Evolutionary conservation across 2,113 vertebrate species (phyloP).

Genomic region (Hippocampus abdominalis): DNA sequence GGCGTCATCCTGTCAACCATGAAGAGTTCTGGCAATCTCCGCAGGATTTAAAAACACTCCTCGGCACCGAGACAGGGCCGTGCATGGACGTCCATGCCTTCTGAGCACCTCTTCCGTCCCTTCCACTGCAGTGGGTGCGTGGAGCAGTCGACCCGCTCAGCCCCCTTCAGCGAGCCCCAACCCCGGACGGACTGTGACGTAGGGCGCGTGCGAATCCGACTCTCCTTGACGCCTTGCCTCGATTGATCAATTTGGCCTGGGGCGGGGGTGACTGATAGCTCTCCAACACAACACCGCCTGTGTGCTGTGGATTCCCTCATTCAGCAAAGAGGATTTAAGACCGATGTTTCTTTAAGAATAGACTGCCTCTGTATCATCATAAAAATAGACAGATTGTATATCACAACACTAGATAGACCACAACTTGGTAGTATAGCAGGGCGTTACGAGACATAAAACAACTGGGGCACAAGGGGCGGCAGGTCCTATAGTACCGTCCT

Average conservation of each 20-base stretch:
- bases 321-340: background rate
- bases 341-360: background rate
- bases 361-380: background rate
- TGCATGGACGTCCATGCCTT: slow-evolving; percentile 33
- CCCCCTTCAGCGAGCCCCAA: slow-evolving; percentile 30
- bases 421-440: too few species aligned
- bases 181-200: slow-evolving; percentile 36
- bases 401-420: too few species aligned
- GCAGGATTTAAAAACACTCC: background rate
- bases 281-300: background rate
- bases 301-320: background rate
- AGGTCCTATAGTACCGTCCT: too few species aligned
- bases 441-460: too few species aligned
- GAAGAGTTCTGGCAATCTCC: background rate
- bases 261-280: background rate
- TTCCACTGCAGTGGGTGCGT: slow-evolving; percentile 30
- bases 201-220: background rate
- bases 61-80: slow-evolving; percentile 13
- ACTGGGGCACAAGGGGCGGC: too few species aligned
- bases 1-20: slow-evolving; percentile 19
- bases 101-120: slow-evolving; percentile 23
- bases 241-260: background rate
- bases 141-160: slow-evolving; percentile 4
- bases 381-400: background rate
- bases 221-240: background rate